Percentiles rank a stretch among this genome's conserved stretches.
Conservation (phyloP, 1,140 invertebrate genomes). For the Calosoma granatense region DNA sequence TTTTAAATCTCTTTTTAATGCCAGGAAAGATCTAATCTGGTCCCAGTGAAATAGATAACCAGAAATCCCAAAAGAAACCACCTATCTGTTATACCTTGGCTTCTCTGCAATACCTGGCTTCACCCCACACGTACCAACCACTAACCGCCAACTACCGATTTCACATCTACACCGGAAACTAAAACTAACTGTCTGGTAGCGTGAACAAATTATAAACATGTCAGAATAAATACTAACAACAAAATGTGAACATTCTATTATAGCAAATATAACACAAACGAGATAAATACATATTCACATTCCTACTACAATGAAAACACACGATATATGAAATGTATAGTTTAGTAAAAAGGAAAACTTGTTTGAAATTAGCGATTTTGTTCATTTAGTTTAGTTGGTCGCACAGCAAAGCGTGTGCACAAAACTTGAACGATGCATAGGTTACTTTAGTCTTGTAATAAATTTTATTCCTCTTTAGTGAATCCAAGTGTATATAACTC, state of each 20-base stretch:
- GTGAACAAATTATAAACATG: too few species aligned
- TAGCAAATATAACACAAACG: too few species aligned
- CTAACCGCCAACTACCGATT: too few species aligned
- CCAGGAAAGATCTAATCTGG: slow-evolving; percentile 3
- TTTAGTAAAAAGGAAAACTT: neutral
- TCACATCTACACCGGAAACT: too few species aligned
- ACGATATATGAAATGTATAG: neutral
- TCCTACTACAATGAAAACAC: too few species aligned
- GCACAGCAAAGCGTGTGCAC: neutral
- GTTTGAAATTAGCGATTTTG: neutral
- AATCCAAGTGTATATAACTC: neutral
- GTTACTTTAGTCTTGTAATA: neutral
- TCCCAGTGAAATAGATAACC: slow-evolving; percentile 4
- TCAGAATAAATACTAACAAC: too few species aligned
- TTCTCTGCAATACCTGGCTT: neutral
- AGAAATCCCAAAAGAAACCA: slow-evolving; percentile 1
- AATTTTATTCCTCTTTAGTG: slow-evolving; percentile 5
- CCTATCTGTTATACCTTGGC: slow-evolving; percentile 1
- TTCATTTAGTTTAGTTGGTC: neutral
- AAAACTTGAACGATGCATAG: neutral
- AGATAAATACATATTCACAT: too few species aligned
- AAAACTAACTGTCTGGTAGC: too few species aligned
- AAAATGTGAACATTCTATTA: too few species aligned
- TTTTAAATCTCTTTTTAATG: slow-evolving; percentile 9
- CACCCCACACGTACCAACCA: too few species aligned